Conservation (phyloP, 2,797 vertebrate genomes). For the Enteromius fasciolatus region DNA sequence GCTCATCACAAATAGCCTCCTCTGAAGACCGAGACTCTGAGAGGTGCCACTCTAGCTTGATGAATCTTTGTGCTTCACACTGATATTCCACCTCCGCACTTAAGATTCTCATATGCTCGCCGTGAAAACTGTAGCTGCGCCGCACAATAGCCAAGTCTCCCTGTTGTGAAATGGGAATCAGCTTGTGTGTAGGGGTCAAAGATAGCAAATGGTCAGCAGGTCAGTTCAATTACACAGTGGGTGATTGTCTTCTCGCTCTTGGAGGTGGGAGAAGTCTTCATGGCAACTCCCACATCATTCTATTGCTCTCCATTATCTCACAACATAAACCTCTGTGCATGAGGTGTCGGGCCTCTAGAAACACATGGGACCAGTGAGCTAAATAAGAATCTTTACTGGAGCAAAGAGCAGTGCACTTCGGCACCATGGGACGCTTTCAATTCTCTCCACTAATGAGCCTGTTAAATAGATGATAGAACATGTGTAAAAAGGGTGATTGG, state of each 20-base stretch:
- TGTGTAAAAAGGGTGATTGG: conserved; percentile 15
- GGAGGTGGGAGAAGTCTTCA: conserved; percentile 60
- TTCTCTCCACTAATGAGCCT: conserved; percentile 42
- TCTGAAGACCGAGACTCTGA: conserved; percentile 37
- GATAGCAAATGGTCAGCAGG: conserved; percentile 61
- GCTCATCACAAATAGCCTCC: conserved; percentile 57
- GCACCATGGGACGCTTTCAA: conserved; percentile 26
- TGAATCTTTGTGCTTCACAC: conserved; percentile 53
- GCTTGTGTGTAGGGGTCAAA: conserved; percentile 56
- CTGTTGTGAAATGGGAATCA: conserved; percentile 53
- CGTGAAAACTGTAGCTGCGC: conserved; percentile 33
- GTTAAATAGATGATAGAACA: conserved; percentile 45
- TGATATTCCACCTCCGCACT: conserved; percentile 41
- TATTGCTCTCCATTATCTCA: conserved; percentile 55
- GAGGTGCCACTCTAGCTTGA: conserved; percentile 31
- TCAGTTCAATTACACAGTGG: conserved; percentile 68
- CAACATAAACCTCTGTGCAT: conserved; percentile 44
- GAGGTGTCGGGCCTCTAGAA: conserved; percentile 27
- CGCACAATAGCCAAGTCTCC: conserved; percentile 39
- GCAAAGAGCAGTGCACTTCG: conserved; percentile 41
- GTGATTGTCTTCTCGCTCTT: conserved; percentile 59
- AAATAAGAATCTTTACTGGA: conserved; percentile 46
- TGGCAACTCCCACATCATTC: conserved; percentile 63
- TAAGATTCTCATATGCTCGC: conserved; percentile 39
- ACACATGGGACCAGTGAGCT: conserved; percentile 40